phyloP scores from a whole-genome alignment of 2,797 vertebrate species.

The Coregonus sp. region DNA sequence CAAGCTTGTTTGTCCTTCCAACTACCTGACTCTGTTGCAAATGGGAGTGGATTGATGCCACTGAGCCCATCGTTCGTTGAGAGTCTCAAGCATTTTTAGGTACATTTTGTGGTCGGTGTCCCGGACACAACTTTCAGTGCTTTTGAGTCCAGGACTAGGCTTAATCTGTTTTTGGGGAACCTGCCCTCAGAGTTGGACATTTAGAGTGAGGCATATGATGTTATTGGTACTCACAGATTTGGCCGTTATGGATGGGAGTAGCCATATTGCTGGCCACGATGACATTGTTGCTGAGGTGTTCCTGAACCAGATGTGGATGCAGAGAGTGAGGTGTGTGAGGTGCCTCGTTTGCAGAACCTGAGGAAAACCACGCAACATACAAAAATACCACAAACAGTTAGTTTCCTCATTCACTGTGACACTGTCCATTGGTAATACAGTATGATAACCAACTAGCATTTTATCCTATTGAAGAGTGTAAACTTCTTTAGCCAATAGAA shows the following conservation, averaged over 20 bases:
- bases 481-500: not conserved
- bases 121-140: not conserved
- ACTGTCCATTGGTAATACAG: not conserved
- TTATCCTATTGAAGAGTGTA: not conserved
- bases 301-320: slow-evolving; percentile 97
- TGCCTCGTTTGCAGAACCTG: slow-evolving; percentile 92
- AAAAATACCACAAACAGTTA: not conserved
- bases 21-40: slow-evolving; percentile 57
- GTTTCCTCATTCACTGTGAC: not conserved
- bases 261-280: slow-evolving; percentile 92
- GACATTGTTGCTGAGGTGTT: slow-evolving; percentile 94
- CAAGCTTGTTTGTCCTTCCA: slow-evolving; percentile 63
- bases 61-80: slow-evolving; percentile 12
- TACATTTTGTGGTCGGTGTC: not conserved
- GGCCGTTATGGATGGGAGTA: slow-evolving; percentile 90
- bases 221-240: slow-evolving; percentile 89
- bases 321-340: slow-evolving; percentile 91
- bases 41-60: slow-evolving; percentile 34
- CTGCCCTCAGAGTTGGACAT: not conserved
- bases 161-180: too few species aligned
- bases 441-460: not conserved
- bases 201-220: not conserved
- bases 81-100: not conserved
- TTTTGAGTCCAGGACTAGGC: not conserved
- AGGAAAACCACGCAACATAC: slow-evolving; percentile 24